Percentiles rank a stretch among this genome's conserved stretches.
Conservation (phyloP, 2,797 vertebrate species). For the Tolypeutes matacus region DNA sequence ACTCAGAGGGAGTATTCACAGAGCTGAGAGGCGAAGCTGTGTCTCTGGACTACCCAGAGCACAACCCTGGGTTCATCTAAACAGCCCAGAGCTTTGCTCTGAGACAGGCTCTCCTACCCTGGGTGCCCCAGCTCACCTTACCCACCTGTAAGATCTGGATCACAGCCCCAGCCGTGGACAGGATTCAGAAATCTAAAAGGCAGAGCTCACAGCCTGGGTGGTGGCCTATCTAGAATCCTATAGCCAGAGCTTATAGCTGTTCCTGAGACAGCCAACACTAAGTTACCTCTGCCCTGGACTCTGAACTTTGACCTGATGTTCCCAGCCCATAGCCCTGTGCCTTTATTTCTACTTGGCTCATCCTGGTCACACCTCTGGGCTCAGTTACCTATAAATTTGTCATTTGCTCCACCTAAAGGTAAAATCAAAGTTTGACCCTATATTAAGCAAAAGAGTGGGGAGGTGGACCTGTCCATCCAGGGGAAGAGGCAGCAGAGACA, state of each 20-base stretch:
- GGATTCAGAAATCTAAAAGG: neutral
- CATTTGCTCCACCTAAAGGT: neutral
- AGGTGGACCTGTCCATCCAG: neutral
- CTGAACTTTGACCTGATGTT: neutral
- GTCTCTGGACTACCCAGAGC: neutral
- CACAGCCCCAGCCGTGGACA: neutral
- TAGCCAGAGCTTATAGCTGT: neutral
- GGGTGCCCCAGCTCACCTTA: neutral
- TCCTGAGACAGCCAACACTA: neutral
- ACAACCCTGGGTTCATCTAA: neutral
- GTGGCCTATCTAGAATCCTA: neutral
- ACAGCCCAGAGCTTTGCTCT: neutral
- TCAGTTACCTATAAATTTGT: neutral
- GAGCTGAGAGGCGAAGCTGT: neutral
- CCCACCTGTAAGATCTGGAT: neutral
- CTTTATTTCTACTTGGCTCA: neutral
- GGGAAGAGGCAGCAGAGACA: neutral
- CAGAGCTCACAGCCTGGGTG: neutral
- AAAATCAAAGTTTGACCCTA: neutral
- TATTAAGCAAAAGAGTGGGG: neutral
- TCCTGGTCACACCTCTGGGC: neutral
- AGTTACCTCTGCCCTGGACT: neutral
- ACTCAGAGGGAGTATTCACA: neutral
- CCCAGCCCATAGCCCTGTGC: too few relatives aligned
- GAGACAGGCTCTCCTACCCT: neutral